phyloP scores from a whole-genome alignment of 1,140 invertebrate species.

The Physella acuta region DNA sequence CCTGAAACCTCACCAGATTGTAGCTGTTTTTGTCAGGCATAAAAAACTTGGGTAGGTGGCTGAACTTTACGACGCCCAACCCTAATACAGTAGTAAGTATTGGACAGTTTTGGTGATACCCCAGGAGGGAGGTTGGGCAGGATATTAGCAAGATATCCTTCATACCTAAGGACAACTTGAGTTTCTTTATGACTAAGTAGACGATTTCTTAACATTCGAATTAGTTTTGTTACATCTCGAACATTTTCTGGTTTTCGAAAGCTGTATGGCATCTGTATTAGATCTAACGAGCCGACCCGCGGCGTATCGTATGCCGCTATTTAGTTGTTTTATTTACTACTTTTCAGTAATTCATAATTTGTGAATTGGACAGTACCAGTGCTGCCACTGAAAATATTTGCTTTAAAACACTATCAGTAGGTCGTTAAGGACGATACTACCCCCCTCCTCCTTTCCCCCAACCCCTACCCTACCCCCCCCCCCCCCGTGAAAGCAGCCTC shows the following conservation, averaged over 20 bases:
- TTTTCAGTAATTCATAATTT: no score
- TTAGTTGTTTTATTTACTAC: no score
- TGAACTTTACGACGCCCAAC: conserved; percentile 74
- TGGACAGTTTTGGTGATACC: conserved; percentile 70
- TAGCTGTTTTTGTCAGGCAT: background rate
- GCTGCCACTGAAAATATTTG: no score
- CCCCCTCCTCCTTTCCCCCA: no score
- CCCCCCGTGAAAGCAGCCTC: no score
- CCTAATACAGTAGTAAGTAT: conserved; percentile 78
- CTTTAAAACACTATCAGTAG: no score
- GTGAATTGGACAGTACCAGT: no score
- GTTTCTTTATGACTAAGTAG: conserved; percentile 18
- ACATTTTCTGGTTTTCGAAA: conserved; percentile 2
- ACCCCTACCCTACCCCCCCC: no score
- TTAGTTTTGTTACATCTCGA: background rate
- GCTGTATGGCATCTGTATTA: conserved; percentile 8
- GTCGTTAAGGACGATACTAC: no score
- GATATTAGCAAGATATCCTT: conserved; percentile 43
- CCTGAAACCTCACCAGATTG: no score
- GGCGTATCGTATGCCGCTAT: no score
- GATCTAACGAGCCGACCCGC: no score
- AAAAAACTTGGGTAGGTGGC: conserved; percentile 63
- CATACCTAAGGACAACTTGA: conserved; percentile 4
- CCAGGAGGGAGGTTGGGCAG: conserved; percentile 76
- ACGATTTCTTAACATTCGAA: conserved; percentile 7